Evolutionary conservation across 1,140 invertebrate genomes (phyloP), one percentile per base, ranked within the genome.

Genomic region (Solen grandis): DNA sequence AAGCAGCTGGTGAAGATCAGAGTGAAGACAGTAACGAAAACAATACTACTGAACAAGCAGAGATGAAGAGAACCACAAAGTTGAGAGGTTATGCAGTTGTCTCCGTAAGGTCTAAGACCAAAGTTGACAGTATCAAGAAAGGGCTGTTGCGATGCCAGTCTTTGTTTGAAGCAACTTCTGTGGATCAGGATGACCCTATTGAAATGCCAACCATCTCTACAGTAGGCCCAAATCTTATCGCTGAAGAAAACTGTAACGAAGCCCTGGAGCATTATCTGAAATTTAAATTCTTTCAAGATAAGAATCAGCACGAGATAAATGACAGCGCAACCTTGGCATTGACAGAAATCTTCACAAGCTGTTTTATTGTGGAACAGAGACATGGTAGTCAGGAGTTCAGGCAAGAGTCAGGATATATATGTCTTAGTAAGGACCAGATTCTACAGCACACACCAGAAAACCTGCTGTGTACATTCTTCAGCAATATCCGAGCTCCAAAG

Each of bases 261-360:
- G 87, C 90, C 16, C 68, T 92, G 50, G 90, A 91, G 50, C 77
- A 85, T 52, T 92, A 88, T 81, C 84, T 92, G 5, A 59, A 82
- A 36, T 65, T 75, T 69, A 91, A 90, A 78, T 85, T 92, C 46
- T 85, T 90, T 54, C 79, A 63, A 22, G 85, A 78, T 38, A 22
- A 62, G n/a, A 76, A 85, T n/a, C 79, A 72, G 27, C 68, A 50
- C n/a, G 88, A 87, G 50, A 86, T 91, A 31, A 60, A 35, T 22
- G 89, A 90, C 35, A 38, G 59, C 10, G 90, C 90, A 3, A 81
- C 83, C 2, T 78, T 88, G 38, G 90, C 88, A 8, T 62, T 92
- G 27, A 92, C 90, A 14, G 91, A 92, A 68, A 88, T 92, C 2
- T 92, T 91, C 70, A 91, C 91, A 81, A 91, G 91, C 75, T 92